Evolutionary conservation across 2,888 invertebrate genomes (phyloP).

Genomic region (Artemia sp.): DNA sequence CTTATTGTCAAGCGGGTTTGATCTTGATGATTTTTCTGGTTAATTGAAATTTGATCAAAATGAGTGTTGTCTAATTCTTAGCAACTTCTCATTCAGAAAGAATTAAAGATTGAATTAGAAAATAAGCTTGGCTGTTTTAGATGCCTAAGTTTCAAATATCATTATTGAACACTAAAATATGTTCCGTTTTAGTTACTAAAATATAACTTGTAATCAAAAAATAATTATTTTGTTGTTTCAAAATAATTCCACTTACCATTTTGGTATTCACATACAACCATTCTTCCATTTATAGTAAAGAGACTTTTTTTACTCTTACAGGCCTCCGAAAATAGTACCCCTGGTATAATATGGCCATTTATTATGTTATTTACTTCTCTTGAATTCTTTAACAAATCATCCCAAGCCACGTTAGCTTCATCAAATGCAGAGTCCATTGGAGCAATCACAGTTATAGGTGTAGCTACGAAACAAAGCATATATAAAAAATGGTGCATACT

Average conservation of each 20-base stretch:
- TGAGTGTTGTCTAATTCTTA: too few species aligned
- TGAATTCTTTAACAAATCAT: not conserved
- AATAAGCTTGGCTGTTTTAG: too few species aligned
- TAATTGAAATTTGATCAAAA: too few species aligned
- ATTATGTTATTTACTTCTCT: not conserved
- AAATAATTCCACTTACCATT: constrained; percentile 15
- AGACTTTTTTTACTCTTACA: not conserved
- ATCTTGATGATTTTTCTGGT: too few species aligned
- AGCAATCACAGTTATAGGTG: constrained; percentile 17
- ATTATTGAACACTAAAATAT: too few species aligned
- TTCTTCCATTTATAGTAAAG: not conserved
- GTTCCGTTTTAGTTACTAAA: too few species aligned
- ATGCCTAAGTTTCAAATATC: too few species aligned
- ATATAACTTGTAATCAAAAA: too few species aligned
- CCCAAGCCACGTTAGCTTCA: constrained; percentile 9
- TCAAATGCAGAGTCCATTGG: constrained; percentile 18
- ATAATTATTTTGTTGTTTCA: not conserved
- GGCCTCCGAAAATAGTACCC: not conserved
- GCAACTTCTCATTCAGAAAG: too few species aligned
- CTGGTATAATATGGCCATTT: constrained; percentile 15
- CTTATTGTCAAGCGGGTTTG: too few species aligned
- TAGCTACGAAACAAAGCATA: not conserved
- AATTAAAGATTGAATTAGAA: too few species aligned
- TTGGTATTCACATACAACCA: constrained; percentile 11
- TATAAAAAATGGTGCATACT: too few species aligned